Percentiles rank a stretch among this genome's conserved stretches.
These are phyloP conservation scores for Drosophila nikananu DNA, from an alignment of 1,140 invertebrate genomes.

Conservation along the genomic window DNA sequence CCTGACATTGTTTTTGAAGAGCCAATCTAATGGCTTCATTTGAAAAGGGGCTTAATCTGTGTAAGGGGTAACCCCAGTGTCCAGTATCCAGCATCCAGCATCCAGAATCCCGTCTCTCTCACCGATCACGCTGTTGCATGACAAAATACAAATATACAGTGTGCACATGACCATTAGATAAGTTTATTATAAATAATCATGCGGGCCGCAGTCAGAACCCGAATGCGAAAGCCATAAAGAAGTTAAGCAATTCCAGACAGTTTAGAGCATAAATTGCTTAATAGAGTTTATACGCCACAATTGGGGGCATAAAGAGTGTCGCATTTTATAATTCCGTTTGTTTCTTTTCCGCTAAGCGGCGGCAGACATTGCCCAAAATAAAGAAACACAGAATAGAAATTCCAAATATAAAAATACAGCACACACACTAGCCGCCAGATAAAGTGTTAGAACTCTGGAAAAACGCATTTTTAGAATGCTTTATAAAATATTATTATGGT, in stretches of 20 bases:
- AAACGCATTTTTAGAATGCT: neutral
- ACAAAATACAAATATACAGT: slow-evolving; percentile 13
- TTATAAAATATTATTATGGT: neutral
- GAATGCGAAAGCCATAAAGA: slow-evolving; percentile 61
- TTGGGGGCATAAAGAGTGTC: slow-evolving; percentile 60
- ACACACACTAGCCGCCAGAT: slow-evolving; percentile 18
- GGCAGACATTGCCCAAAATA: slow-evolving; percentile 12
- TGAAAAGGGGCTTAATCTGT: slow-evolving; percentile 11
- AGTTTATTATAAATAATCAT: slow-evolving; percentile 75
- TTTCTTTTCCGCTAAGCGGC: neutral
- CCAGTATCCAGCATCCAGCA: neutral
- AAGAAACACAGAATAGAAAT: neutral
- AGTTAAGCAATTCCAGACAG: slow-evolving; percentile 73
- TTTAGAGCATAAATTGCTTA: slow-evolving; percentile 77
- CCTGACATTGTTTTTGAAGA: slow-evolving; percentile 51
- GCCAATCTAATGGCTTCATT: slow-evolving; percentile 12
- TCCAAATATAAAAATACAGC: slow-evolving; percentile 1
- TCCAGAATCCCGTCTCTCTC: neutral
- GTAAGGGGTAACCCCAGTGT: slow-evolving; percentile 9
- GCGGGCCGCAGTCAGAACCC: slow-evolving; percentile 36
- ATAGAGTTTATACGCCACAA: slow-evolving; percentile 63
- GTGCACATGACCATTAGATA: slow-evolving; percentile 75
- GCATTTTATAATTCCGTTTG: slow-evolving; percentile 35
- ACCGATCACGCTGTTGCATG: slow-evolving; percentile 41
- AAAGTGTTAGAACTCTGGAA: neutral